A percentile compares a stretch with the other conserved stretches of the same genome.
Evolutionary conservation across 2,113 vertebrate genomes (phyloP).

Genomic region (Coreoperca whiteheadi): DNA sequence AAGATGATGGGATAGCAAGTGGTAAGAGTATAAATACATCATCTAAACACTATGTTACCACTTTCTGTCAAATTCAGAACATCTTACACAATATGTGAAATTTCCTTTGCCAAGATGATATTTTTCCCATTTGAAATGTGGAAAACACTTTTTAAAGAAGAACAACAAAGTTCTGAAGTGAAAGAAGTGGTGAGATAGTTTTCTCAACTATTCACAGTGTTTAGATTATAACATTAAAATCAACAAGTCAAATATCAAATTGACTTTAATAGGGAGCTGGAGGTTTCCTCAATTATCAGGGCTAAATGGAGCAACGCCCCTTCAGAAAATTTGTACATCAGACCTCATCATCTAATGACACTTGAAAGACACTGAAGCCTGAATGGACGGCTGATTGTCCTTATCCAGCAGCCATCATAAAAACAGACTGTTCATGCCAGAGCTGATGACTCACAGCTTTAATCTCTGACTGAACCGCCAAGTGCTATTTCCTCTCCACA

Average conservation of each 20-base stretch:
- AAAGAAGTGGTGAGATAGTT: neutral
- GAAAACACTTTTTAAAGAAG: neutral
- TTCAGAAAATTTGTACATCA: constrained; percentile 39
- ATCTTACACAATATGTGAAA: neutral
- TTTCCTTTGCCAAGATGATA: neutral
- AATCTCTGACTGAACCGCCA: neutral
- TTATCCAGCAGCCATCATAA: neutral
- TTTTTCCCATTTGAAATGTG: neutral
- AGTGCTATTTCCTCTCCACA: neutral
- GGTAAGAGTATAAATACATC: neutral
- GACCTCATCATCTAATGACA: constrained; percentile 9
- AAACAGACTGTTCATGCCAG: neutral
- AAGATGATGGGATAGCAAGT: neutral
- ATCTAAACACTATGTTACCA: neutral
- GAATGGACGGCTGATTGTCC: constrained; percentile 22
- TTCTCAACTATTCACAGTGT: neutral
- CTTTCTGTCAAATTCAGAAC: neutral
- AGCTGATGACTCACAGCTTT: constrained; percentile 23
- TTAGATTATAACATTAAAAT: neutral
- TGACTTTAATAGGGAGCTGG: neutral
- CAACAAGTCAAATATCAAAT: neutral
- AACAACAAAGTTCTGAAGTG: neutral
- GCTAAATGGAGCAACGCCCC: neutral
- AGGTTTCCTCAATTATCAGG: neutral
- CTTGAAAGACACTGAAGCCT: constrained; percentile 26